Evolutionary conservation across 2,888 invertebrate genomes (phyloP).

Genomic region (Melipona beecheii): DNA sequence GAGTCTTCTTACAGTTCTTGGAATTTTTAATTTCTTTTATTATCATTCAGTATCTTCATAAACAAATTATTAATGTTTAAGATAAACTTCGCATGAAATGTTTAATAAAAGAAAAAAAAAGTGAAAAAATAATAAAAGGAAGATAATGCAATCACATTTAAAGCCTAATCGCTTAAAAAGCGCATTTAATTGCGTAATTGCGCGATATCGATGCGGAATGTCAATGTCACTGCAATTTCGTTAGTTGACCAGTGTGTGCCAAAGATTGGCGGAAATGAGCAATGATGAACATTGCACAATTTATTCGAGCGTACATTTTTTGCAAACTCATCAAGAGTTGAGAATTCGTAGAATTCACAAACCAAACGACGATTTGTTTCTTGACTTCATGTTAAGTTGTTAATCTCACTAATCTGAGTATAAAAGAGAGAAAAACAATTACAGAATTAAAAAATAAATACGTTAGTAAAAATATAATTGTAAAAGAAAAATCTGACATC

Average conservation of each 20-base stretch:
- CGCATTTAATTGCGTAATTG: not conserved
- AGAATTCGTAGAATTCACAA: not conserved
- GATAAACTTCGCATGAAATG: too few relatives aligned
- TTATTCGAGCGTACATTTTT: slow-evolving; percentile 10
- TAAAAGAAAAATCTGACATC: too few relatives aligned
- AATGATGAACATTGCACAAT: slow-evolving; percentile 35
- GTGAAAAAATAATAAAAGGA: not conserved
- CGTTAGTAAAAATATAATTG: too few relatives aligned
- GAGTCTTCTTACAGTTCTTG: fast-evolving
- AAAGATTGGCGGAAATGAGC: slow-evolving; percentile 37
- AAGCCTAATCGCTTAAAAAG: not conserved
- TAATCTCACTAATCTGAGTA: too few relatives aligned
- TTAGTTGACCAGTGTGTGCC: slow-evolving; percentile 9
- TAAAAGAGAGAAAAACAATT: too few relatives aligned
- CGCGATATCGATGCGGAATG: slow-evolving; percentile 25
- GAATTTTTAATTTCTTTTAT: not conserved
- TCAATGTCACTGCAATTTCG: slow-evolving; percentile 37
- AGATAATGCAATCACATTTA: not conserved
- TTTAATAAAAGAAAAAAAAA: too few relatives aligned
- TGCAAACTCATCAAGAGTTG: not conserved
- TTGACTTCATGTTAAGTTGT: too few relatives aligned
- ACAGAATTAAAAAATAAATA: too few relatives aligned
- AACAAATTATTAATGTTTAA: too few relatives aligned
- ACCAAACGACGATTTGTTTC: not conserved
- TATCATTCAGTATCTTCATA: too few relatives aligned